Percentiles rank a stretch among this genome's conserved stretches.
Conservation (phyloP, 92 coral and sea anemone genomes). For the Actinostola sp. region DNA sequence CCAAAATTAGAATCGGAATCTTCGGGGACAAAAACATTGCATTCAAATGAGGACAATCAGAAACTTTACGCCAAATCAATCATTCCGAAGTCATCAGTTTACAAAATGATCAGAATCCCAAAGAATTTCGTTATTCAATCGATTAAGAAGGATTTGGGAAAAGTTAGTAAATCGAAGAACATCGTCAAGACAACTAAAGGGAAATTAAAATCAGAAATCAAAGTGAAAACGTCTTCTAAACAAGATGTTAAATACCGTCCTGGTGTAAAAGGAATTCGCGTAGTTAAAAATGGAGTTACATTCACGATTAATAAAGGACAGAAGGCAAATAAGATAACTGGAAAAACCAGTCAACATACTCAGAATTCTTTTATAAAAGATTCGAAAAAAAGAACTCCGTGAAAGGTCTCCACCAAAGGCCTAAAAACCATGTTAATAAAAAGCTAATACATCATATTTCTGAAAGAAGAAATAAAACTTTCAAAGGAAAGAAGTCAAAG, state of each 20-base stretch:
- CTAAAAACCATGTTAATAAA: neutral
- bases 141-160: neutral
- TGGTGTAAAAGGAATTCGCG: constrained; percentile 20
- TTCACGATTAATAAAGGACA: constrained; percentile 22
- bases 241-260: neutral
- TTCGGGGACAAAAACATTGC: neutral
- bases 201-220: neutral
- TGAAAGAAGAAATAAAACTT: too few species aligned
- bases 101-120: constrained; percentile 12
- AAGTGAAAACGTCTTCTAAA: neutral
- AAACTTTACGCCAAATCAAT: neutral
- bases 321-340: neutral
- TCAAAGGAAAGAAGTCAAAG: too few species aligned
- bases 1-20: neutral
- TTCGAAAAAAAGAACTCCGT: neutral
- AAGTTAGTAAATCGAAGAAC: neutral
- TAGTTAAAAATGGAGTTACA: constrained; percentile 28
- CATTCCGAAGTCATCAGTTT: constrained; percentile 10
- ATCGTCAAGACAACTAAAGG: neutral
- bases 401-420: neutral
- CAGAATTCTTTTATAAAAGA: neutral
- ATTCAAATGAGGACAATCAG: neutral
- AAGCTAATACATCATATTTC: constrained; percentile 35
- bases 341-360: neutral
- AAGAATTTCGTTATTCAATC: neutral